Percentiles rank a stretch among this genome's conserved stretches.
phyloP scores from a whole-genome alignment of 2,888 invertebrate species.

The Andrena dorsata region DNA sequence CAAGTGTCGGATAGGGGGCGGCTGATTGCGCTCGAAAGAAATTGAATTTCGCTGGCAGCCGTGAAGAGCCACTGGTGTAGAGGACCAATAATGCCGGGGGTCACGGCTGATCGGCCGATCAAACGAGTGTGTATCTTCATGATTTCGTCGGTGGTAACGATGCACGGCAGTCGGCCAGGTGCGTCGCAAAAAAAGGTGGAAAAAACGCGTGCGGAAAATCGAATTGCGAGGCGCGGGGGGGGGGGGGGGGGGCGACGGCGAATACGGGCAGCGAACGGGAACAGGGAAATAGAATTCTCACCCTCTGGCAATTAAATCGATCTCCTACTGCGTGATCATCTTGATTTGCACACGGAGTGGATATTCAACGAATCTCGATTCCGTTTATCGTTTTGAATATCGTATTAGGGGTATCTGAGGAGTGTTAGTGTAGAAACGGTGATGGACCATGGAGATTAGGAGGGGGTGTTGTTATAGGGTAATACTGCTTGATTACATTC shows the following conservation, averaged over 20 bases:
- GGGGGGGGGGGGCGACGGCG: neutral
- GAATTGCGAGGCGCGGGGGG: constrained; percentile 1
- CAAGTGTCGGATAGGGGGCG: constrained; percentile 52
- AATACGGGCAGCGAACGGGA: constrained; percentile 5
- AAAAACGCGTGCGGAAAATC: constrained; percentile 32
- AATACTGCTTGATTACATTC: too few relatives aligned
- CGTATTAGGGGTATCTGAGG: too few relatives aligned
- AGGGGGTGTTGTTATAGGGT: too few relatives aligned
- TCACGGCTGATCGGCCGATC: constrained; percentile 46
- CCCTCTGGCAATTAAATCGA: constrained; percentile 41
- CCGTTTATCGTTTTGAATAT: too few relatives aligned
- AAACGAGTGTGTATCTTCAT: constrained; percentile 54
- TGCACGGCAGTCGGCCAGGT: neutral
- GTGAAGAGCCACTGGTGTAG: constrained; percentile 37
- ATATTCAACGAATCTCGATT: too few relatives aligned
- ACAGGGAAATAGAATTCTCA: constrained; percentile 40
- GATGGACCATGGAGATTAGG: too few relatives aligned
- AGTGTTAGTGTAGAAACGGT: too few relatives aligned
- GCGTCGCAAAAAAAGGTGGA: constrained; percentile 13
- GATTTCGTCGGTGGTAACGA: constrained; percentile 40
- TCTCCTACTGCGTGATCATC: neutral
- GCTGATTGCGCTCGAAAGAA: constrained; percentile 67
- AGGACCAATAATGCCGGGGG: constrained; percentile 36
- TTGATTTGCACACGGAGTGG: neutral
- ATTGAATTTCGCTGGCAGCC: constrained; percentile 66